Evolutionary conservation across 92 coral and sea anemone genomes (phyloP), one percentile per base, ranked within the genome.

Genomic region (Anthopleura xanthogrammica): DNA sequence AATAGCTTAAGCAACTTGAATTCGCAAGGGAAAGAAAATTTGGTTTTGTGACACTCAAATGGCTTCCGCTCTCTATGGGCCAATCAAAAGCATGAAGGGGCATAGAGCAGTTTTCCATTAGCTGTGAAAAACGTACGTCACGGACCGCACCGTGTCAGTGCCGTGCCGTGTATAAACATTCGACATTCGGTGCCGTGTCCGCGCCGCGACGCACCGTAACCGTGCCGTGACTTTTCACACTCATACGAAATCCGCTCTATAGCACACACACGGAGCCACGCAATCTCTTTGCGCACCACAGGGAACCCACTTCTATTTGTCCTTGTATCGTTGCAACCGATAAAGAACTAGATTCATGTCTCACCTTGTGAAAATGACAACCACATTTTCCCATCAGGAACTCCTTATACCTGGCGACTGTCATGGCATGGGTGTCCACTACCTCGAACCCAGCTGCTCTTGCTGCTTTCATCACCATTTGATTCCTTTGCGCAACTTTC

Each of bases 281-380:
- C 70, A 7, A n/a, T 68, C 16, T 36, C 43, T 8, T 29, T 29
- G 6, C 16, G 74, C 29, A 68, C 74, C 9, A 62, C 8, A 62
- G 36, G 1, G 12, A 8, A 4, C 70, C 10, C n/a, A 9, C 29
- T 62, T 20, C 29, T 23, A 8, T 24, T 68, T 8, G 12, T 29
- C 17, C 74, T 24, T 36, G 24, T 68, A 6, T 68, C 46, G 2
- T 68, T 3, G 2, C 11, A 29, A 22, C 11, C 22, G 56, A 42
- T 16, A 42, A 9, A 42, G 22, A 79, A 2, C 70, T 29, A 41
- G 52, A 23, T 13, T 80, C 20, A 29, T 40, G n/a, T 42, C 88
- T 76, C 75, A 93, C 97, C 92, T 93, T 91, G 68, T 93, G 97
- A 77, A 93, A 93, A 70, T 93, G 97, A 56, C 97, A 93, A 13